Conservation (phyloP, 92 coral and sea anemone species). For the Chrysogorgia sp. region DNA sequence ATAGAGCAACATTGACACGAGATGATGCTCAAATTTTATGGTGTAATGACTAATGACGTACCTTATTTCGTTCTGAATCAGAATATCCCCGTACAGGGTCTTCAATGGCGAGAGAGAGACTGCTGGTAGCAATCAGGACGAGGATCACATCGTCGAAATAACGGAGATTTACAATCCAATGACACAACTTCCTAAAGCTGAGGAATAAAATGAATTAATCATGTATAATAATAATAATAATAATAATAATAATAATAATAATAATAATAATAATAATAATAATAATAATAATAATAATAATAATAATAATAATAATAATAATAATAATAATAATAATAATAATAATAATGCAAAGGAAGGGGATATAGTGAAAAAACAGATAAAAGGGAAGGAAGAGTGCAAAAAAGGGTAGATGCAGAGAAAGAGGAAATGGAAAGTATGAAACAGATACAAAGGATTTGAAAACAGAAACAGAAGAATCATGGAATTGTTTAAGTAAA, state of each 20-base stretch:
- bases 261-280: not conserved
- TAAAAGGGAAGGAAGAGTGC: not conserved
- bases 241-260: not conserved
- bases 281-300: not conserved
- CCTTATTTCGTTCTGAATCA: slow-evolving; percentile 42
- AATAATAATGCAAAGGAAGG: not conserved
- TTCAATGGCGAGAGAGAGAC: slow-evolving; percentile 83
- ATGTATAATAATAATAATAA: not conserved
- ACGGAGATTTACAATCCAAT: slow-evolving; percentile 95
- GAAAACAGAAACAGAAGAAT: no score
- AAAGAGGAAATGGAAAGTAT: no score
- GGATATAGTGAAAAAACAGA: not conserved
- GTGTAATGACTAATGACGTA: not conserved
- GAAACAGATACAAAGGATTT: no score
- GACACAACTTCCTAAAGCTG: slow-evolving; percentile 89
- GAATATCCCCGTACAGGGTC: slow-evolving; percentile 69
- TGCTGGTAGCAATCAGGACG: slow-evolving; percentile 79
- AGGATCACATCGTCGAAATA: slow-evolving; percentile 95
- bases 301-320: not conserved
- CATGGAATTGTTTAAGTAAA: no score
- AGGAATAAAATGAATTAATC: not conserved
- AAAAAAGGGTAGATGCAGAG: no score
- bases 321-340: not conserved
- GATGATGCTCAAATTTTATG: not conserved
- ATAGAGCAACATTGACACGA: no score